Conservation (phyloP, 2,113 vertebrate species). For the Cygnus atratus region DNA sequence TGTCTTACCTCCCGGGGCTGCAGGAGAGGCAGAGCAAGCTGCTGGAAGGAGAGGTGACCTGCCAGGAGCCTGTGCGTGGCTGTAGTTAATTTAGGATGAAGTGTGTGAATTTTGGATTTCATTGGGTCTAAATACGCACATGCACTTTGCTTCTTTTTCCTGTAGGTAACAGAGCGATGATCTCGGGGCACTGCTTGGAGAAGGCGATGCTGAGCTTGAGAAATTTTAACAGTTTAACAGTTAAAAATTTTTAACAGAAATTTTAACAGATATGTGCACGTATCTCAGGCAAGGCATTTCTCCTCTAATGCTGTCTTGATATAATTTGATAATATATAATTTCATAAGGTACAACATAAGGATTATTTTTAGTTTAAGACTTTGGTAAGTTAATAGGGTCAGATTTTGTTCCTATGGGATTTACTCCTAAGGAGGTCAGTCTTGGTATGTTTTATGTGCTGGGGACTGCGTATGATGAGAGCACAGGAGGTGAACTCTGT, state of each 20-base stretch:
- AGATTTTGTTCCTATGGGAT: background rate
- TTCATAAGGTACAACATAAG: background rate
- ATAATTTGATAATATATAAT: background rate
- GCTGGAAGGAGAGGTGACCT: accelerated
- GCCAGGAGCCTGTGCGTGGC: too few species aligned
- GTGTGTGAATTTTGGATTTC: background rate
- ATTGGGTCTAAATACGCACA: accelerated
- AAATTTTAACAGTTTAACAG: background rate
- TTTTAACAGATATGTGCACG: background rate
- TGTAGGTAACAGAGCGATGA: background rate
- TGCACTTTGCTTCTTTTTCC: accelerated
- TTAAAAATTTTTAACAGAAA: too few species aligned
- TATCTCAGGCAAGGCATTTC: background rate
- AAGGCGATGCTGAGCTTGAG: background rate
- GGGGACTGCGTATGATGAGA: accelerated
- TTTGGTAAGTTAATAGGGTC: background rate
- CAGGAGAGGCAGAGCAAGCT: background rate
- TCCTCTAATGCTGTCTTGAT: background rate
- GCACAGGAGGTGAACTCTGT: background rate
- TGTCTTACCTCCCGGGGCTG: accelerated
- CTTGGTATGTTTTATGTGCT: accelerated
- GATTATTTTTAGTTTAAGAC: background rate
- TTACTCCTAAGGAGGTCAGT: accelerated
- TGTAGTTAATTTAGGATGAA: accelerated
- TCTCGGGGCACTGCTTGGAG: background rate